Conservation (phyloP, 2,888 invertebrate genomes). For the Eledone cirrhosa region DNA sequence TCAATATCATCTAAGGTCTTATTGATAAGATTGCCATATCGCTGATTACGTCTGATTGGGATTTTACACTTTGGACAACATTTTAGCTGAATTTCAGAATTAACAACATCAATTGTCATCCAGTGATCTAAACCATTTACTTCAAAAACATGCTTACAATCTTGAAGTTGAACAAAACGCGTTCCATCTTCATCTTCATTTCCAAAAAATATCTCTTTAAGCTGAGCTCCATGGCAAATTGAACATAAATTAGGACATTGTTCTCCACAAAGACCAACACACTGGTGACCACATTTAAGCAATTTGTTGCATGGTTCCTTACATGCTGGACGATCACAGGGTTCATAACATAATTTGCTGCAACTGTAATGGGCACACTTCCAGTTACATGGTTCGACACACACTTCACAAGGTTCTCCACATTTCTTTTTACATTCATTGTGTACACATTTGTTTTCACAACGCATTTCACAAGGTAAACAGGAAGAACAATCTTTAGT, state of each 20-base stretch:
- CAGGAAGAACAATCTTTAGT: conserved; percentile 62
- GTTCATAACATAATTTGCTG: conserved; percentile 59
- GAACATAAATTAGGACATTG: conserved; percentile 75
- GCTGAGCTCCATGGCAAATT: conserved; percentile 68
- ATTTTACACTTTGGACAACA: conserved; percentile 73
- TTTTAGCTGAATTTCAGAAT: conserved; percentile 50
- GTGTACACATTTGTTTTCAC: conserved; percentile 63
- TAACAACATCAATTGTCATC: conserved; percentile 69
- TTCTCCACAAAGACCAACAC: conserved; percentile 80
- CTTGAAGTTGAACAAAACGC: conserved; percentile 58
- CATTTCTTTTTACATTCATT: conserved; percentile 56
- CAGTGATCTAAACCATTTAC: conserved; percentile 61
- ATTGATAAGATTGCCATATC: conserved; percentile 72
- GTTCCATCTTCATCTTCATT: conserved; percentile 71
- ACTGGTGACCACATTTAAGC: conserved; percentile 71
- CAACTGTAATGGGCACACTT: conserved; percentile 60
- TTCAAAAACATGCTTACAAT: conserved; percentile 65
- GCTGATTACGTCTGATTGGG: conserved; percentile 71
- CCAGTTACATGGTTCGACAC: conserved; percentile 64
- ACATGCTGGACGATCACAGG: conserved; percentile 64
- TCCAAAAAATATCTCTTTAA: conserved; percentile 67
- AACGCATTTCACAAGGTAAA: conserved; percentile 62
- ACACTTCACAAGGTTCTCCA: conserved; percentile 56
- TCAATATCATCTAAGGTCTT: conserved; percentile 64
- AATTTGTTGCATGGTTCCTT: conserved; percentile 59